phyloP scores from a whole-genome alignment of 2,113 vertebrate species.

The Calyptommatus sinebrachiatus region DNA sequence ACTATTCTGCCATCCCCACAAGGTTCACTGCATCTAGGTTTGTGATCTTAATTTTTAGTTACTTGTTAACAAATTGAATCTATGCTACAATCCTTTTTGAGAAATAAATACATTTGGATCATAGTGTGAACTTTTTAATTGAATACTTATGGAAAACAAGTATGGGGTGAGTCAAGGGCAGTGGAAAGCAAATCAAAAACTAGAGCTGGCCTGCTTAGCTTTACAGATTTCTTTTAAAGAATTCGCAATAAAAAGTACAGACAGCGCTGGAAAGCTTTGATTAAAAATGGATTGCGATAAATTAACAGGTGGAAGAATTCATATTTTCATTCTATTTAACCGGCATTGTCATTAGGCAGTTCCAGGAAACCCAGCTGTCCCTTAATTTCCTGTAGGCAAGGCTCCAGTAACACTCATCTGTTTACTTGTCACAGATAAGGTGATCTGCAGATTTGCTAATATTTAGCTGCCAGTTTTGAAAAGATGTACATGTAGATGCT shows the following conservation, averaged over 20 bases:
- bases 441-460: slow-evolving; percentile 23
- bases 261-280: slow-evolving; percentile 17
- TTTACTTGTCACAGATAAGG: background rate
- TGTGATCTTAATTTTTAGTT: slow-evolving; percentile 49
- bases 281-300: slow-evolving; percentile 30
- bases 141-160: slow-evolving; percentile 30
- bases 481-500: background rate
- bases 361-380: slow-evolving; percentile 29
- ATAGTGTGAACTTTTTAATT: background rate
- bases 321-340: slow-evolving; percentile 7
- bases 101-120: background rate
- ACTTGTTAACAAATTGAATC: slow-evolving; percentile 15
- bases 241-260: slow-evolving; percentile 17
- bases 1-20: too few relatives aligned
- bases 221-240: background rate
- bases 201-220: background rate
- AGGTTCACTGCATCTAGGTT: too few relatives aligned
- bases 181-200: slow-evolving; percentile 1
- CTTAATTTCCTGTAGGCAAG: slow-evolving; percentile 11
- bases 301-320: background rate
- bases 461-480: slow-evolving; percentile 13
- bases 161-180: background rate
- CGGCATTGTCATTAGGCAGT: slow-evolving; percentile 12
- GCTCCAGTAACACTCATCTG: background rate
- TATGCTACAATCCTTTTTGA: slow-evolving; percentile 22